A percentile compares a stretch with the other conserved stretches of the same genome.
These are phyloP conservation scores for Clytia hemisphaerica DNA, from an alignment of 30 jellyfish, hydroid and myxozoan species.

Conservation along the genomic window DNA sequence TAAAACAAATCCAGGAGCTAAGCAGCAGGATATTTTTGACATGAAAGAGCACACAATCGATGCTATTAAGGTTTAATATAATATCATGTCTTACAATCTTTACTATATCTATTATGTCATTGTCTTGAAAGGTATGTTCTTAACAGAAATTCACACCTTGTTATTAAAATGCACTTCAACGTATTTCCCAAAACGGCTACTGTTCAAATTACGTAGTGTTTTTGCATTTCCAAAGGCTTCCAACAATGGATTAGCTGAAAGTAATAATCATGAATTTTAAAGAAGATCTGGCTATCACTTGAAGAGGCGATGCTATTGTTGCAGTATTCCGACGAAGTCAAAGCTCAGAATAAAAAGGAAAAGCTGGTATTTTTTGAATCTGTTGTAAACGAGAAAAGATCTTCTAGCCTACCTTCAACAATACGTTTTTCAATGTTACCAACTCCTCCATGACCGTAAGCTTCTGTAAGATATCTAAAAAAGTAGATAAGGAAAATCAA, in stretches of 20 bases:
- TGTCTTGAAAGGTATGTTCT: no score
- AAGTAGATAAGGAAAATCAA: background rate
- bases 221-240: constrained; percentile 94
- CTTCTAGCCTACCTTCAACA: constrained; percentile 82
- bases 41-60: no score
- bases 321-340: no score
- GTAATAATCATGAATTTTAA: background rate
- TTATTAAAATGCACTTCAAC: constrained; percentile 80
- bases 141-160: constrained; percentile 42
- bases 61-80: no score
- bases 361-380: background rate
- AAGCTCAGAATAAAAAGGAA: background rate
- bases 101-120: no score
- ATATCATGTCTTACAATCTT: no score
- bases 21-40: no score
- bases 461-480: constrained; percentile 65
- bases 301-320: no score
- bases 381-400: background rate
- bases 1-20: no score
- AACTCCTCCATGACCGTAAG: constrained; percentile 57
- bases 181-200: constrained; percentile 94
- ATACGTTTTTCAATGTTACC: constrained; percentile 70
- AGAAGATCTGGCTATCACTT: background rate
- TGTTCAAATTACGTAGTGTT: constrained; percentile 69
- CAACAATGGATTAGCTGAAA: constrained; percentile 77